Percentiles rank a stretch among this genome's conserved stretches.
Conservation (phyloP, 2,888 invertebrate species). For the Cheilosia variabilis region DNA sequence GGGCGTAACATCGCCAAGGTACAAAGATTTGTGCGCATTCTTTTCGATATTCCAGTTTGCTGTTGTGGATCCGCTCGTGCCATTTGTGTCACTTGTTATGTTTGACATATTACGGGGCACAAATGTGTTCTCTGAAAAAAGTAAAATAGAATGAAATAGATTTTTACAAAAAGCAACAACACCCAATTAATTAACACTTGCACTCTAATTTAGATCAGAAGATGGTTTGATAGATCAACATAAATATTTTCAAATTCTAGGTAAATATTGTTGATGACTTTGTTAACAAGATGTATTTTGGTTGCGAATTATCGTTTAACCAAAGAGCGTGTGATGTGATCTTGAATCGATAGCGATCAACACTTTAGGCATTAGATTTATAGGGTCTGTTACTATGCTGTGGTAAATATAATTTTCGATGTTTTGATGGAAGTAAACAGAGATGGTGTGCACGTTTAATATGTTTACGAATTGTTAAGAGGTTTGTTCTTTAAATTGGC, state of each 20-base stretch:
- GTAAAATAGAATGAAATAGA: not conserved
- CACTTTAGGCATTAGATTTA: too few relatives aligned
- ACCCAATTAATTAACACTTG: not conserved
- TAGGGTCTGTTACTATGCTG: too few relatives aligned
- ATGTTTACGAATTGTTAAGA: too few relatives aligned
- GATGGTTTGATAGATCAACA: not conserved
- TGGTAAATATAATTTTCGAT: too few relatives aligned
- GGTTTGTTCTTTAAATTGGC: too few relatives aligned
- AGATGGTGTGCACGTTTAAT: too few relatives aligned
- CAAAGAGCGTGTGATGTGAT: too few relatives aligned
- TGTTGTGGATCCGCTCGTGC: not conserved
- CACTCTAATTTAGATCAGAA: slow-evolving; percentile 7
- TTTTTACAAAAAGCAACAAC: not conserved
- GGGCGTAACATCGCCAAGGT: not conserved
- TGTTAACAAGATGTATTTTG: not conserved
- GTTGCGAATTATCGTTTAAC: not conserved
- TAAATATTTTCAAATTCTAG: not conserved
- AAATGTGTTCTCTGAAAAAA: not conserved
- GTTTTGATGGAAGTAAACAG: too few relatives aligned
- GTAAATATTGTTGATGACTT: not conserved
- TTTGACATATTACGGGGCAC: not conserved
- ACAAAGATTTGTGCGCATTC: not conserved
- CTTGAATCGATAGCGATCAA: too few relatives aligned
- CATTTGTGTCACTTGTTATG: not conserved
- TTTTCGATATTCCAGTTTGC: not conserved